Base-by-base conservation (phyloP, 2,888 invertebrate species). In the Drosophila pegasa region DNA sequence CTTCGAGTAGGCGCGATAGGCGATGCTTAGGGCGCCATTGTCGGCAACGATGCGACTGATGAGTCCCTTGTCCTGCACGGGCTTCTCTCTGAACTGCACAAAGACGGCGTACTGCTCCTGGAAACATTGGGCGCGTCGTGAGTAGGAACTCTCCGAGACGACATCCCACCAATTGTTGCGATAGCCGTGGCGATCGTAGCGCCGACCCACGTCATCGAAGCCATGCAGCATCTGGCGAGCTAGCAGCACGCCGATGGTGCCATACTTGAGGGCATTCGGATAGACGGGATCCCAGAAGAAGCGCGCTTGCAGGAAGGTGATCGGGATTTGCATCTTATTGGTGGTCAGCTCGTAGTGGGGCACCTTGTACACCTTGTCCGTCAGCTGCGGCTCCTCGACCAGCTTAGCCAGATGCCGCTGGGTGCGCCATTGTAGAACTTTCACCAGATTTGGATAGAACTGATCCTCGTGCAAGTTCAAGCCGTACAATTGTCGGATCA, bases 201-300 rank as follows among this genome's bases (percentile, higher is more conserved):
- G 88, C 8, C 89, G 79, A 0, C 91, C 91, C 7, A 80, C 62
- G 1, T 84, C 83, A 55, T 91, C 91, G 57, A 91, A 91, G 6
- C 89, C 91, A 38, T 88, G 90, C 2, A 91, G 66, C 81, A 91
- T 86, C 72, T 91, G 89, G 16, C 90, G 89, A 0, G 90, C 91
- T 6, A 91, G 64, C 0, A 91, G 62, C 4, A 87, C 89, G 0
- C 91, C 91, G 12, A 91, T 61, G 0, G 91, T 83, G 38, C 86
- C 89, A 37, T 87, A 91, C 22, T 91, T 90, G 8, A 91, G 60
- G 2, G 91, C 84, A 50, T 80, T 81, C 0, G 91, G 91, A 70
- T 91, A 91, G 20, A 82, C 77, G 2, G 85, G 71, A 65, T 91
- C 91, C 84, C 90, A 91, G 51, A 91, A 88, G 75, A 91, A 89